Base-by-base conservation (phyloP, 2,888 invertebrate species). In the Amaurobius ferox region DNA sequence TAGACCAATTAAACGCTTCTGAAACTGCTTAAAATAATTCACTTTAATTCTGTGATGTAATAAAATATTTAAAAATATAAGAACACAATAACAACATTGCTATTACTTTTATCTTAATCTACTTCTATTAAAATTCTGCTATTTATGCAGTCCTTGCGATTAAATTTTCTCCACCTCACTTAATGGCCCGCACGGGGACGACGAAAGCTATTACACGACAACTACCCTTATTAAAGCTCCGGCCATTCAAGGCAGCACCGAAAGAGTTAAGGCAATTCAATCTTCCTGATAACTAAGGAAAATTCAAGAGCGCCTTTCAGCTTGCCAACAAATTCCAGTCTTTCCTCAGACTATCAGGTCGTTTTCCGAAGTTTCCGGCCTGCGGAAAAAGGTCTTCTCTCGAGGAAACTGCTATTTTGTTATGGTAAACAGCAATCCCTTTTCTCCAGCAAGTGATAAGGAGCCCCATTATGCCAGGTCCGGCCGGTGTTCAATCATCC, bases 351-450 rank as follows among this genome's bases (percentile, higher is more conserved):
- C 9, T 48, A 76, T 72, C 83, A 72, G 77, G 76, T 64, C 77
- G 72, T 85, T 85, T 55, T 55, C 55, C 76, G 76, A 30, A 28
- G 83, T 64, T 85, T 85, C 83, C 83, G 83, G 83, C 77, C 23
- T 71, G 77, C 72, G 83, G 83, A 85, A 85, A 85, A 83, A 77
- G 72, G 72, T 71, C 66, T 71, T 72, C 78, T 61, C 77, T 55
- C 77, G 67, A 85, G 83, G 83, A 85, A 85, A 85, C 83, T 71
- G 77, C 77, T 71, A 85, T 85, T 85, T 85, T 85, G 83, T 85
- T 85, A 85, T 85, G 83, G 83, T 85, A 85, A 85, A 77, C 83
- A 85, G 83, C 83, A 39, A 23, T 72, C 81, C 35, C 64, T 23
- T 71, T 48, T 11, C 79, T 40, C 55, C 48, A 32, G 23, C 79